Percentiles rank a stretch among this genome's conserved stretches.
Evolutionary conservation across 2,888 invertebrate species (phyloP).

Genomic region (Torymus texanus): DNA sequence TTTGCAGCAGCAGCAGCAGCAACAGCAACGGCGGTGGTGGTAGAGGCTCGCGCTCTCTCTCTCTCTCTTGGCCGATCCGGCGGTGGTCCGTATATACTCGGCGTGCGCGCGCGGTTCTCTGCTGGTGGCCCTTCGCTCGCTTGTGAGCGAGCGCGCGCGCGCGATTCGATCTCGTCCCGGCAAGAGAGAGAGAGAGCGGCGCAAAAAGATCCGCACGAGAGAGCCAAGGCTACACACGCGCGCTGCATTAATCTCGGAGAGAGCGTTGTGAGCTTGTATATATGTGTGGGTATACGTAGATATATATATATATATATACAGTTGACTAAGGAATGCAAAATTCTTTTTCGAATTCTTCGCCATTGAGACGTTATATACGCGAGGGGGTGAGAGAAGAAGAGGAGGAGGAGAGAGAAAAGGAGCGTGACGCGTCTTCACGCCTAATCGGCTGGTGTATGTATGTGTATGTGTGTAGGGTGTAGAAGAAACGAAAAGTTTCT

Average conservation of each 20-base stretch:
- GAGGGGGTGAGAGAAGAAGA: background rate
- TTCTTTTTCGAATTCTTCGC: no score
- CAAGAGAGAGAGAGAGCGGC: constrained; percentile 42
- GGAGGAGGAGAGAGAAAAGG: constrained; percentile 22
- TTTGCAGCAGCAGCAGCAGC: constrained; percentile 53
- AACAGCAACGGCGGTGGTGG: no score
- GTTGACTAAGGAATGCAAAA: no score
- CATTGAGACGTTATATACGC: background rate
- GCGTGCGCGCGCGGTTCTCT: constrained; percentile 62
- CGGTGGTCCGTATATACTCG: constrained; percentile 67
- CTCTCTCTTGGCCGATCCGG: constrained; percentile 62
- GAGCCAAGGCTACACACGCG: constrained; percentile 21
- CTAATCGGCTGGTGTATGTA: constrained; percentile 47
- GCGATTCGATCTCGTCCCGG: constrained; percentile 8
- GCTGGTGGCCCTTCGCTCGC: constrained; percentile 70
- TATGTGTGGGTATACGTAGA: no score
- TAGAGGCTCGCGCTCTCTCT: constrained; percentile 26
- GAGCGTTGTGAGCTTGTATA: background rate
- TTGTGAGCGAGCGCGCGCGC: no score
- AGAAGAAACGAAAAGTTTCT: no score
- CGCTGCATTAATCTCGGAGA: constrained; percentile 52
- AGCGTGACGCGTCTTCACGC: constrained; percentile 57
- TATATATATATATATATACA: no score
- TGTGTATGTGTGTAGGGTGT: no score
- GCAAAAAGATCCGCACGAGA: constrained; percentile 6